Evolutionary conservation across 2,113 vertebrate genomes (phyloP).

Genomic region (Ceyx margarethae): DNA sequence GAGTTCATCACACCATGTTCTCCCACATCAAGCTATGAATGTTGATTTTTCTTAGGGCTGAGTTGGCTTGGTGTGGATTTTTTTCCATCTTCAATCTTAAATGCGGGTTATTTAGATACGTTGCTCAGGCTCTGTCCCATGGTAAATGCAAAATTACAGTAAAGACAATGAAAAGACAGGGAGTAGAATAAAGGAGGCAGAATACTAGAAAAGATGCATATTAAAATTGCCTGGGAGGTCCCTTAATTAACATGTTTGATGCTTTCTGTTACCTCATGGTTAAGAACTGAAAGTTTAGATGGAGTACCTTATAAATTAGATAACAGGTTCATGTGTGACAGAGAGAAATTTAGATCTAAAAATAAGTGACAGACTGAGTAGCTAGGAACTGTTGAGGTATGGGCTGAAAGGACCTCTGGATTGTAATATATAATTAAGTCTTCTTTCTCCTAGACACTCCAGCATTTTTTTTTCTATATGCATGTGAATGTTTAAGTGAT

Average conservation of each 20-base stretch:
- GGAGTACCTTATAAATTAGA: constrained; percentile 41
- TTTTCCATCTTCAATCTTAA: neutral
- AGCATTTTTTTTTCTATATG: neutral
- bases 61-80: fast-evolving
- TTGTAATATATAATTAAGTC: constrained; percentile 26
- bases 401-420: constrained; percentile 12
- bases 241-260: neutral
- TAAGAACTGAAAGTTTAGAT: constrained; percentile 33
- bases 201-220: neutral
- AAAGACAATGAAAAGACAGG: neutral
- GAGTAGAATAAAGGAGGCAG: neutral
- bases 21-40: neutral
- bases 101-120: neutral
- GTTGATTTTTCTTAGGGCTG: neutral
- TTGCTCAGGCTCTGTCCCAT: neutral
- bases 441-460: neutral
- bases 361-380: constrained; percentile 23
- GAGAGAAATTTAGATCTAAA: constrained; percentile 51
- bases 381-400: neutral
- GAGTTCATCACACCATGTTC: neutral
- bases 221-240: neutral
- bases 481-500: neutral
- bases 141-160: neutral
- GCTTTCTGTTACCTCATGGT: neutral
- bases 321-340: neutral